Percentiles rank a stretch among this genome's conserved stretches.
phyloP scores from a whole-genome alignment of 2,113 vertebrate species.

The Corvus hawaiiensis region DNA sequence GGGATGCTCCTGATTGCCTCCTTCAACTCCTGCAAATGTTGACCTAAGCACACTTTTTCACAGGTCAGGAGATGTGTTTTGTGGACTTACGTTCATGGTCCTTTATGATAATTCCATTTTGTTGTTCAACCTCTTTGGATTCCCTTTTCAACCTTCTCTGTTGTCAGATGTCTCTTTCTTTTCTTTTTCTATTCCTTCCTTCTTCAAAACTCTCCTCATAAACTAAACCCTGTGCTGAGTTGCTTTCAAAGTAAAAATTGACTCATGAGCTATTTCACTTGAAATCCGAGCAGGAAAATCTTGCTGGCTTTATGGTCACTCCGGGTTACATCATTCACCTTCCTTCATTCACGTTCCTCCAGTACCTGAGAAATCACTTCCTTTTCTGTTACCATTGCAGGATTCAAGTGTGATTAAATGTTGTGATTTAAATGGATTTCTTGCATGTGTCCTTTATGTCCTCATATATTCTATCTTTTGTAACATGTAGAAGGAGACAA shows the following conservation, averaged over 20 bases:
- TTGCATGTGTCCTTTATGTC: neutral
- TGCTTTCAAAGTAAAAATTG: neutral
- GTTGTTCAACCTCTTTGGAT: neutral
- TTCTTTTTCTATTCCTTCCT: neutral
- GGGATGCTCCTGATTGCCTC: neutral
- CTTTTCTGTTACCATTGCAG: neutral
- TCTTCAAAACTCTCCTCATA: neutral
- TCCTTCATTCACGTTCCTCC: neutral
- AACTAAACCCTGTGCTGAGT: neutral
- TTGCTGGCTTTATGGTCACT: neutral
- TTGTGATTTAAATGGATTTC: neutral
- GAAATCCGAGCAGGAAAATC: neutral
- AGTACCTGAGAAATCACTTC: neutral
- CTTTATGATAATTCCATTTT: neutral
- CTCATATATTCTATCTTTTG: neutral
- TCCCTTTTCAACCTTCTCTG: neutral
- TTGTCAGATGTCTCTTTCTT: neutral
- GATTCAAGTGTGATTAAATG: neutral
- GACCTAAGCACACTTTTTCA: neutral
- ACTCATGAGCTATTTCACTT: neutral
- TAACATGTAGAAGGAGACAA: neutral
- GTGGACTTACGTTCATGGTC: neutral
- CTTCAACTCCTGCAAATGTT: neutral
- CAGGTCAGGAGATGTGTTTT: neutral
- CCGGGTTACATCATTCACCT: neutral